phyloP scores from a whole-genome alignment of 1,140 invertebrate species.

The Nephotettix cincticeps region DNA sequence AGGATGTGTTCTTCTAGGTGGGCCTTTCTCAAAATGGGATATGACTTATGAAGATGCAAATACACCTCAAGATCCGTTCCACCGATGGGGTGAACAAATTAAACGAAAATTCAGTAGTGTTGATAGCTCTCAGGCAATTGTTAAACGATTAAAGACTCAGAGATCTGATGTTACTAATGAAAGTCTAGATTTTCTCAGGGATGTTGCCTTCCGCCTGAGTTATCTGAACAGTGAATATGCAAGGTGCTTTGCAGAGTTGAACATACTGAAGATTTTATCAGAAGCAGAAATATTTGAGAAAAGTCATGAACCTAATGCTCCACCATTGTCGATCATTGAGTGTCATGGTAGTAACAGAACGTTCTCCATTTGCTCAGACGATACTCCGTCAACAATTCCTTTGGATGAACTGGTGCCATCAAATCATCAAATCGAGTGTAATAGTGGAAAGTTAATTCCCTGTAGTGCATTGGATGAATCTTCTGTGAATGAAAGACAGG shows the following conservation, averaged over 20 bases:
- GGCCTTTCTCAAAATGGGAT: neutral
- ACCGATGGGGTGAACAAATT: neutral
- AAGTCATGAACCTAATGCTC: neutral
- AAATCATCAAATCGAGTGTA: too few relatives aligned
- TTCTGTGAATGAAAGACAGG: too few relatives aligned
- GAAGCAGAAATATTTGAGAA: neutral
- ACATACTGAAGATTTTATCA: conserved; percentile 3
- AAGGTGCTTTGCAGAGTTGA: neutral
- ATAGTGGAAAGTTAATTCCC: too few relatives aligned
- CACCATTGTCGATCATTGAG: neutral
- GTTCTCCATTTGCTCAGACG: neutral
- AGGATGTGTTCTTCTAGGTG: neutral
- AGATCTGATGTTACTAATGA: too few relatives aligned
- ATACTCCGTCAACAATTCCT: neutral
- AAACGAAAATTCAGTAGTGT: too few relatives aligned
- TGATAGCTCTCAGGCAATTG: too few relatives aligned
- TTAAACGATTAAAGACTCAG: too few relatives aligned
- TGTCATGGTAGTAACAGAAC: neutral
- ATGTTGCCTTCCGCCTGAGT: neutral
- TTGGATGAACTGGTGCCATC: neutral
- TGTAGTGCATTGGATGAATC: too few relatives aligned
- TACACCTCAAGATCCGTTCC: neutral
- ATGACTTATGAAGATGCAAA: neutral
- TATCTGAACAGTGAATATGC: neutral
- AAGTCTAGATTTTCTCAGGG: neutral